Conservation (phyloP, 2,888 invertebrate genomes). For the Scelioninae gen. 2 region DNA sequence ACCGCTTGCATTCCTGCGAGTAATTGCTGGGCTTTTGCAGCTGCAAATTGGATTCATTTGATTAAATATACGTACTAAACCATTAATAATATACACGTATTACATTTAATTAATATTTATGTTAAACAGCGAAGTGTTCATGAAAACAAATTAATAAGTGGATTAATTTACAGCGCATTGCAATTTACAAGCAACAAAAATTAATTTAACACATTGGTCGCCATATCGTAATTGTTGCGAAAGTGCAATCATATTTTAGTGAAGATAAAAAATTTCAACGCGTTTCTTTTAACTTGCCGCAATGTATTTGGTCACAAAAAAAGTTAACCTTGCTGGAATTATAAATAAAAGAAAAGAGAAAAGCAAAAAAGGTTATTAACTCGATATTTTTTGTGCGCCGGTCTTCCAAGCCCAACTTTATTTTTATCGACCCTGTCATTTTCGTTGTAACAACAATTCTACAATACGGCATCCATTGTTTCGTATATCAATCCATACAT, state of each 20-base stretch:
- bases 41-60: no score
- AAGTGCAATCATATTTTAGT: not conserved
- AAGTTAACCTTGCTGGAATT: conserved; percentile 10
- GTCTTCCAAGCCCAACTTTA: not conserved
- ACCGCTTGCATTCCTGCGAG: conserved; percentile 93
- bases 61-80: no score
- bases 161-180: no score
- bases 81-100: no score
- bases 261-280: no score
- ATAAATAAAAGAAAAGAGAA: not conserved
- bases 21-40: conserved; percentile 94
- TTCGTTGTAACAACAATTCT: not conserved
- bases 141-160: no score
- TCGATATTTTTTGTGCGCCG: not conserved
- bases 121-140: no score
- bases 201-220: no score
- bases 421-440: conserved; percentile 5
- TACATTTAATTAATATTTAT: not conserved
- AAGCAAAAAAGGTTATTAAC: conserved; percentile 63
- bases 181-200: no score
- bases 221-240: not conserved
- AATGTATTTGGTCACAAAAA: not conserved
- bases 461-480: not conserved
- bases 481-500: not conserved
- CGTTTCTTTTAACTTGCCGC: not conserved